Conservation (phyloP, 2,797 vertebrate genomes). For the Eulemur mongoz region DNA sequence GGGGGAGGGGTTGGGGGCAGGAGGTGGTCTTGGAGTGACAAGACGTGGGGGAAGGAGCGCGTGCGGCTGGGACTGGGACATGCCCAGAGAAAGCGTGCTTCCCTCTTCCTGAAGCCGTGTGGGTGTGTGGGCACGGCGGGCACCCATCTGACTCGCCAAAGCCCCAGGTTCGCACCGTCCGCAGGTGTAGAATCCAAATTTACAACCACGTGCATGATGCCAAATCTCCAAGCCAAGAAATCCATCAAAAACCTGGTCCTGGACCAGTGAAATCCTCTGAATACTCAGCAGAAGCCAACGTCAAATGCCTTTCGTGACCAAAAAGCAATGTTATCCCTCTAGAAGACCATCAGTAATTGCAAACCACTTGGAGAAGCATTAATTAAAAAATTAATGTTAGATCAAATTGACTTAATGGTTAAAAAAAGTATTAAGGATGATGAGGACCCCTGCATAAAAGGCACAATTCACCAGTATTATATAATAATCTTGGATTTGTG, state of each 20-base stretch:
- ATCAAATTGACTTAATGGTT: not conserved
- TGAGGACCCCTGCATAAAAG: not conserved
- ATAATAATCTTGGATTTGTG: not conserved
- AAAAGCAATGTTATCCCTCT: not conserved
- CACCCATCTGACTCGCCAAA: not conserved
- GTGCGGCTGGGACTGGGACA: not conserved
- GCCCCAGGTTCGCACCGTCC: not conserved
- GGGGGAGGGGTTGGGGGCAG: not conserved
- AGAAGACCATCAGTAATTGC: not conserved
- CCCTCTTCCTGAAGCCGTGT: too few relatives aligned
- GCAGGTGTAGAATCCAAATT: not conserved
- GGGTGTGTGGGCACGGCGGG: not conserved
- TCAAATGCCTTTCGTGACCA: not conserved
- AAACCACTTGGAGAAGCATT: not conserved
- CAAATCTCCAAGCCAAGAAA: not conserved
- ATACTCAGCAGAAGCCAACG: not conserved
- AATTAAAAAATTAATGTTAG: not conserved
- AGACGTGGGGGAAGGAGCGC: too few relatives aligned
- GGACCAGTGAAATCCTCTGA: not conserved
- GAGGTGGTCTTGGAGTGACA: not conserved
- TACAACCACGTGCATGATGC: not conserved
- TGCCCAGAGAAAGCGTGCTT: not conserved
- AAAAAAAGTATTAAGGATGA: not conserved
- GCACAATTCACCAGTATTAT: too few relatives aligned
- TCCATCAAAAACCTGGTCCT: not conserved